Evolutionary conservation across 2,113 vertebrate species (phyloP).

Genomic region (Eulacestoma nigropectus): DNA sequence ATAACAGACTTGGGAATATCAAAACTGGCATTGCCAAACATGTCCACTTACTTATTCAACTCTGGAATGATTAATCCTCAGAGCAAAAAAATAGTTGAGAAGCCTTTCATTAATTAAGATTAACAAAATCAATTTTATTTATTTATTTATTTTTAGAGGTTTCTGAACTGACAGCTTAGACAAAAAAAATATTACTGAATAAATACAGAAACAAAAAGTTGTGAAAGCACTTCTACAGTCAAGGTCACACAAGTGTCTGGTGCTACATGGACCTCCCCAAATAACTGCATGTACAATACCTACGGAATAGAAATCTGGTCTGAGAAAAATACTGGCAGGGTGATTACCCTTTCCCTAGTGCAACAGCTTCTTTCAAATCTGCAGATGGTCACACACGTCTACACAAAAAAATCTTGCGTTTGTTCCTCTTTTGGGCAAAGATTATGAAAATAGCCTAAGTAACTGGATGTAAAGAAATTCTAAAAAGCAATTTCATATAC

Average conservation of each 20-base stretch:
- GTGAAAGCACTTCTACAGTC: not conserved
- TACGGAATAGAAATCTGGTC: not conserved
- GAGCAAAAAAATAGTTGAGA: not conserved
- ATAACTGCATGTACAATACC: not conserved
- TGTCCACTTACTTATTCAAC: not conserved
- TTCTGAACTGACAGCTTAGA: not conserved
- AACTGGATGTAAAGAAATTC: not conserved
- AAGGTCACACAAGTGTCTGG: not conserved
- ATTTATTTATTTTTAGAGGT: not conserved
- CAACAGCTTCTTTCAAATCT: not conserved
- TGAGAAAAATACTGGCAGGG: not conserved
- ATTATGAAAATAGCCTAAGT: not conserved
- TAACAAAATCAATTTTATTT: not conserved
- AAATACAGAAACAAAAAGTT: not conserved
- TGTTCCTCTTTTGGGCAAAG: not conserved
- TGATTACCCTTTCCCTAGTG: not conserved
- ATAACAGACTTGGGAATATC: not conserved
- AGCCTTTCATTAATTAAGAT: not conserved
- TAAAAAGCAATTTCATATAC: not conserved
- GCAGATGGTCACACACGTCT: not conserved
- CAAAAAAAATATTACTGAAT: not conserved
- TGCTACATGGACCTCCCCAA: not conserved
- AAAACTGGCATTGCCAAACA: not conserved
- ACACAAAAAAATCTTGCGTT: not conserved
- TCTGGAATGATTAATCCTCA: not conserved